These are phyloP conservation scores for Muntiacus muntjak DNA, from an alignment of 2,113 vertebrate genomes.

Conservation along the genomic window DNA sequence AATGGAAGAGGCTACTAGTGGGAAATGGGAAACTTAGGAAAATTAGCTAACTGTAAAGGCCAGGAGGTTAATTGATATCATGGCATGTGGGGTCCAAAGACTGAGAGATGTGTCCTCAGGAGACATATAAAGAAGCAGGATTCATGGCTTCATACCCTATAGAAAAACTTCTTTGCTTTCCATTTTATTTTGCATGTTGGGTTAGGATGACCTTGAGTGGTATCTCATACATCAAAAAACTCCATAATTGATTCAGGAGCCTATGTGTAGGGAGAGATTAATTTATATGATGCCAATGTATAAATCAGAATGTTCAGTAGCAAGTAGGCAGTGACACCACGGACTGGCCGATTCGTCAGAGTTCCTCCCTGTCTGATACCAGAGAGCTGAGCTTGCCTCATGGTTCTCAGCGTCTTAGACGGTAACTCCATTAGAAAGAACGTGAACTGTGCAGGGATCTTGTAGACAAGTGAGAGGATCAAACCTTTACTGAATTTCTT, in stretches of 20 bases:
- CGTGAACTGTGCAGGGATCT: background rate
- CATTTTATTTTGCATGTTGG: background rate
- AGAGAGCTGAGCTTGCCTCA: background rate
- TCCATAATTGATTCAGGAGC: background rate
- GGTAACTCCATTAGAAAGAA: background rate
- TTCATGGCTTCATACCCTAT: background rate
- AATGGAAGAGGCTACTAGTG: rapidly evolving
- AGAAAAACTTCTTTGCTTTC: background rate
- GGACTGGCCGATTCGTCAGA: background rate
- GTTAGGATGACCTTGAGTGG: background rate
- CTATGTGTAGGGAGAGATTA: background rate
- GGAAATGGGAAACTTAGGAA: background rate
- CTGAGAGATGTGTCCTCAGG: background rate
- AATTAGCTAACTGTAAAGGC: background rate
- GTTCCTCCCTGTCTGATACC: background rate
- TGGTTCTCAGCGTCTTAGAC: background rate
- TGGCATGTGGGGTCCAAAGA: background rate
- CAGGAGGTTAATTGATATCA: background rate
- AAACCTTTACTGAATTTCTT: background rate
- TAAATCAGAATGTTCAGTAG: background rate
- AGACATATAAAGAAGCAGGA: background rate
- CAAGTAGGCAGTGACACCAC: no score
- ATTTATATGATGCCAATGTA: background rate
- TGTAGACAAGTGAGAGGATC: background rate
- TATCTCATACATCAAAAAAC: background rate